phyloP scores from a whole-genome alignment of 2,888 invertebrate species.

The Germaria angustata region DNA sequence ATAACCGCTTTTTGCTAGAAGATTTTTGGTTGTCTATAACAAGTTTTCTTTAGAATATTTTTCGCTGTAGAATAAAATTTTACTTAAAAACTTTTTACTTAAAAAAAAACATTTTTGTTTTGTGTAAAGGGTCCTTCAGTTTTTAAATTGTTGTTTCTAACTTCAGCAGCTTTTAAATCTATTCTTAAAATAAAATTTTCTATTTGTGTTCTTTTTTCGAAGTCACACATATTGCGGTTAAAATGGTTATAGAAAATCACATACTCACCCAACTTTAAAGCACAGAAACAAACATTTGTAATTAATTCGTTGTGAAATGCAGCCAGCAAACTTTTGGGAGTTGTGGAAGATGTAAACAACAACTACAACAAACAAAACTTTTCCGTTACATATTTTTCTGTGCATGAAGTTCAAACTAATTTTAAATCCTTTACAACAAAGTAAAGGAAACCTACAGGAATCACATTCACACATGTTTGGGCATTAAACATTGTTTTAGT shows the following conservation, averaged over 20 bases:
- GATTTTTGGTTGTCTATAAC: neutral
- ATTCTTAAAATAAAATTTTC: conserved; percentile 9
- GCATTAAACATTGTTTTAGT: conserved; percentile 32
- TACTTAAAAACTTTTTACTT: no score
- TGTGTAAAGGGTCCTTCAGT: neutral
- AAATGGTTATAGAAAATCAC: conserved; percentile 15
- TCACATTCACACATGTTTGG: neutral
- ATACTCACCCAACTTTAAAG: neutral
- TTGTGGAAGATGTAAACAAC: neutral
- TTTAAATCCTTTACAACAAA: conserved; percentile 49
- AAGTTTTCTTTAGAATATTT: neutral
- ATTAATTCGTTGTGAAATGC: conserved; percentile 19
- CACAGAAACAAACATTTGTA: conserved; percentile 16
- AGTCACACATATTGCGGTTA: conserved; percentile 50
- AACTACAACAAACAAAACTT: conserved; percentile 1
- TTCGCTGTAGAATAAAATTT: no score
- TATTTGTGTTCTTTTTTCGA: neutral
- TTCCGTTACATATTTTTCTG: conserved; percentile 10
- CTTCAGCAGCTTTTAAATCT: neutral
- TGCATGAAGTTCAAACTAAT: conserved; percentile 36
- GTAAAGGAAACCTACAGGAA: conserved; percentile 18
- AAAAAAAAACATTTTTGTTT: no score
- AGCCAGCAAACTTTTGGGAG: conserved; percentile 17
- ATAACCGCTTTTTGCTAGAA: no score
- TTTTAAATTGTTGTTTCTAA: neutral